Evolutionary conservation across 2,797 vertebrate genomes (phyloP).

Genomic region (Sorex maritimensis): DNA sequence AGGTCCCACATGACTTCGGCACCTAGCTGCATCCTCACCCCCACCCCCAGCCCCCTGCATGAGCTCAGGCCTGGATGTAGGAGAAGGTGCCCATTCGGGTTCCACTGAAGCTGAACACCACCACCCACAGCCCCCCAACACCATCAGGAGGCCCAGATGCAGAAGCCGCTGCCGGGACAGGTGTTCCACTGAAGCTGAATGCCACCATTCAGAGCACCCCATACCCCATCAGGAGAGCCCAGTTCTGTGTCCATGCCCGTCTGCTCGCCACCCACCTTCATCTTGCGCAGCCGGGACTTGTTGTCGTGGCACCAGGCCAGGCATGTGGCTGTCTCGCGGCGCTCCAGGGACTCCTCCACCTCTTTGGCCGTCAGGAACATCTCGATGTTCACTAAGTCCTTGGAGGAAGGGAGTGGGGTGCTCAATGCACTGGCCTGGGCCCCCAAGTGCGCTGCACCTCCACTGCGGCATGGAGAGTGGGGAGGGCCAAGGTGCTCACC

Average conservation of each 20-base stretch:
- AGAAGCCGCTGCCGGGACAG: no score
- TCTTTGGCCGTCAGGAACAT: constrained; percentile 99
- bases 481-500: no score
- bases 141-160: no score
- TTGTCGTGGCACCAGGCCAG: constrained; percentile 99
- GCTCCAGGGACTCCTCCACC: constrained; percentile 98
- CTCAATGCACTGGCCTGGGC: not conserved
- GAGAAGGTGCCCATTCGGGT: not conserved
- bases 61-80: no score
- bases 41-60: not conserved
- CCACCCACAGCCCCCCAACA: not conserved
- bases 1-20: not conserved
- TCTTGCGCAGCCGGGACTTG: constrained; percentile 99
- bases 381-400: constrained; percentile 99
- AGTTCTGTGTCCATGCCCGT: no score
- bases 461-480: no score
- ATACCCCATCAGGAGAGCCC: no score
- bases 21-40: not conserved
- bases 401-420: not conserved
- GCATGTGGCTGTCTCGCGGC: constrained; percentile 98
- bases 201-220: not conserved
- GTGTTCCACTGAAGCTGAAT: no score
- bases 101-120: not conserved
- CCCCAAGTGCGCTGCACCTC: not conserved
- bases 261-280: constrained; percentile 94